Evolutionary conservation across 2,113 vertebrate species (phyloP).

Genomic region (Amazona vittata): DNA sequence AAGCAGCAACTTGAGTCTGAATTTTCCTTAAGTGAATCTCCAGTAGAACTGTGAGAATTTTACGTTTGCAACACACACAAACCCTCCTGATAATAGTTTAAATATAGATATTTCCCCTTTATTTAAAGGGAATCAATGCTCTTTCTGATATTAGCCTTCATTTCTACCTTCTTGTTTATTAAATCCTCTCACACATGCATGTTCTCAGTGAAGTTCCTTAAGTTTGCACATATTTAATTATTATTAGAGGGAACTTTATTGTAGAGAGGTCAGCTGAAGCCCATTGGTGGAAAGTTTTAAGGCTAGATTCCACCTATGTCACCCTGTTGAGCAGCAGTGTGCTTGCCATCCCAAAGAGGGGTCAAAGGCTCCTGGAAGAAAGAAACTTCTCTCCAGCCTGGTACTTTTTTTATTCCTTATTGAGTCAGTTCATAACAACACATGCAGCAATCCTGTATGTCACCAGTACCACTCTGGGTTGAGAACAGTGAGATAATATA

Average conservation of each 20-base stretch:
- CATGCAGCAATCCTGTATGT: not conserved
- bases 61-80: not conserved
- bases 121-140: not conserved
- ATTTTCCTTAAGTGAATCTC: not conserved
- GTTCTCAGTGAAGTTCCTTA: not conserved
- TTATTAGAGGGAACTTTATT: not conserved
- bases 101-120: constrained; percentile 5
- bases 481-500: not conserved
- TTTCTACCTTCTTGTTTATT: not conserved
- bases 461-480: not conserved
- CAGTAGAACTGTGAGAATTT: not conserved
- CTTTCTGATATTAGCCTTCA: not conserved
- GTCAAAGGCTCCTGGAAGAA: not conserved
- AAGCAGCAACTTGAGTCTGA: constrained; percentile 13
- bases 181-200: not conserved
- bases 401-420: not conserved
- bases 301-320: not conserved
- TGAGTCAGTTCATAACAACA: not conserved
- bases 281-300: not conserved
- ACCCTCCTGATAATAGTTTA: not conserved
- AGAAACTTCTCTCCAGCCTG: not conserved
- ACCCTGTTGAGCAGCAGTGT: not conserved
- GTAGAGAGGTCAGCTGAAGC: not conserved
- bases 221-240: not conserved
- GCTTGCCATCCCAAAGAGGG: not conserved